Evolutionary conservation across 2,888 invertebrate genomes (phyloP).

Genomic region (Stictocephala bisonia): DNA sequence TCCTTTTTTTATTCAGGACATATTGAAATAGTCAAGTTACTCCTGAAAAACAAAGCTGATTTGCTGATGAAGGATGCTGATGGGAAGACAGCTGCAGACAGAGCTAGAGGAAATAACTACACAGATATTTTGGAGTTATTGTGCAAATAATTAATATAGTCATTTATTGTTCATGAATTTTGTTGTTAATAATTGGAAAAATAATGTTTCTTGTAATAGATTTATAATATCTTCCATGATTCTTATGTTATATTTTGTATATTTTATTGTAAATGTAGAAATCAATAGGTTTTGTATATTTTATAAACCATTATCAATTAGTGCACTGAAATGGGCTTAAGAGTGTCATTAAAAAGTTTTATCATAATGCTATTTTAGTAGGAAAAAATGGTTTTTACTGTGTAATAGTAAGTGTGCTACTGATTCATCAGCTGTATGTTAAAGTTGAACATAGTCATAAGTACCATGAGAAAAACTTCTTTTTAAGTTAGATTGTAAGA

Average conservation of each 20-base stretch:
- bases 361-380: too few relatives aligned
- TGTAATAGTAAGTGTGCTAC: not conserved
- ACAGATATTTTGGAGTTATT: slow-evolving; percentile 41
- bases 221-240: too few relatives aligned
- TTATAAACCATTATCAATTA: not conserved
- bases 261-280: not conserved
- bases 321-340: too few relatives aligned
- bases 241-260: not conserved
- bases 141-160: not conserved
- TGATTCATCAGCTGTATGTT: not conserved
- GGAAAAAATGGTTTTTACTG: not conserved
- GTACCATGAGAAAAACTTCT: not conserved
- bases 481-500: not conserved
- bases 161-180: too few relatives aligned
- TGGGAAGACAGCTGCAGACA: slow-evolving; percentile 84
- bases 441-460: not conserved
- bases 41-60: slow-evolving; percentile 75
- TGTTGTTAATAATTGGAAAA: too few relatives aligned
- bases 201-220: too few relatives aligned
- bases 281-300: not conserved
- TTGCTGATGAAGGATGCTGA: slow-evolving; percentile 77
- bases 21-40: slow-evolving; percentile 72
- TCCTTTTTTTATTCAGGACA: slow-evolving; percentile 68
- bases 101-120: slow-evolving; percentile 65
- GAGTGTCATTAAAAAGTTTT: too few relatives aligned